phyloP scores from a whole-genome alignment of 2,888 invertebrate genomes.

The Drosophila eohydei region DNA sequence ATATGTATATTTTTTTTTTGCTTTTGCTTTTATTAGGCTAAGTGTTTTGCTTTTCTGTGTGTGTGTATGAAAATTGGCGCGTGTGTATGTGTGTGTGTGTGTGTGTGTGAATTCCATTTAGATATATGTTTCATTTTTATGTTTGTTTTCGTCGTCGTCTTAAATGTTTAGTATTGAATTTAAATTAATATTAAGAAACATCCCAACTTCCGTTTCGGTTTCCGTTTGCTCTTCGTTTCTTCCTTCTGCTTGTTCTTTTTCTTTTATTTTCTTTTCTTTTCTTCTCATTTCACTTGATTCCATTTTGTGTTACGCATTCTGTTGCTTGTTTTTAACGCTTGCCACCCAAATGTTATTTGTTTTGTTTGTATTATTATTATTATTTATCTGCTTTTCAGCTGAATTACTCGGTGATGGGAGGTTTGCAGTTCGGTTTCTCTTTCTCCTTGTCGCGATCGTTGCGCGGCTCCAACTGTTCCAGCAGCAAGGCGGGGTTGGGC shows the following conservation, averaged over 20 bases:
- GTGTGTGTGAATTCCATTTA: slow-evolving; percentile 38
- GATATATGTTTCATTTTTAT: slow-evolving; percentile 29
- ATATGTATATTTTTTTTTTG: slow-evolving; percentile 6
- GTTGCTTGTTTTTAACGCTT: slow-evolving; percentile 22
- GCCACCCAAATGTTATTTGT: slow-evolving; percentile 5
- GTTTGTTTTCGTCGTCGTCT: slow-evolving; percentile 32
- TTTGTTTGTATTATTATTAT: neutral
- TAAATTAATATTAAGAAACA: slow-evolving; percentile 75
- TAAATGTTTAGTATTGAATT: slow-evolving; percentile 73
- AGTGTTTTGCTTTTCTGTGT: slow-evolving; percentile 43
- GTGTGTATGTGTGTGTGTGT: slow-evolving; percentile 10
- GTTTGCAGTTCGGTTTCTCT: slow-evolving; percentile 83
- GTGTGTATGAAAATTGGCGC: slow-evolving; percentile 24
- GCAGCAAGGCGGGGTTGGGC: slow-evolving; percentile 82
- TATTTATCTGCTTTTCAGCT: slow-evolving; percentile 24
- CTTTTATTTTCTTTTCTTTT: neutral
- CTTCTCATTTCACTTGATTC: neutral
- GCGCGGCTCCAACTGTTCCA: slow-evolving; percentile 82
- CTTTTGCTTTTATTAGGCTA: slow-evolving; percentile 57
- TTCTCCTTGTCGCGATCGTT: slow-evolving; percentile 83
- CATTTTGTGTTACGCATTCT: slow-evolving; percentile 7
- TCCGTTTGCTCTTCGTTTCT: neutral
- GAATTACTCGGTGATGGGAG: slow-evolving; percentile 82
- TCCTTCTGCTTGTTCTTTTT: neutral
- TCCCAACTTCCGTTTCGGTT: slow-evolving; percentile 43